These are phyloP conservation scores for Antechinus flavipes DNA, from an alignment of 2,113 vertebrate species.

Conservation along the genomic window DNA sequence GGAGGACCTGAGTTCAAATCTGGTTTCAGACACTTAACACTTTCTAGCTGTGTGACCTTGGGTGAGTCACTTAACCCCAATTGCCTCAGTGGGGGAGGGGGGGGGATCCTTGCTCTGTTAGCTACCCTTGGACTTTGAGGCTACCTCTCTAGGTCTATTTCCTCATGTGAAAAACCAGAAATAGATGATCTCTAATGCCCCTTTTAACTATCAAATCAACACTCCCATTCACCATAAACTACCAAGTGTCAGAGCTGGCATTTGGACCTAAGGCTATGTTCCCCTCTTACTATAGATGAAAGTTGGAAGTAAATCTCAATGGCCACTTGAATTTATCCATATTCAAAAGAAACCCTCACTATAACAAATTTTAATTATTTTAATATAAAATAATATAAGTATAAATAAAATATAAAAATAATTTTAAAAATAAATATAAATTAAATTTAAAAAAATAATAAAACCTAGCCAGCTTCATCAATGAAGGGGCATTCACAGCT, in stretches of 20 bases:
- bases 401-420: too few species aligned
- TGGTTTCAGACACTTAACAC: too few species aligned
- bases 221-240: neutral
- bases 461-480: neutral
- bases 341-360: neutral
- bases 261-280: neutral
- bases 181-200: neutral
- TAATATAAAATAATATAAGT: too few species aligned
- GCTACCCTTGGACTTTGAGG: neutral
- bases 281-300: neutral
- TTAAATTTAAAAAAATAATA: too few species aligned
- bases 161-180: neutral
- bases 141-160: neutral
- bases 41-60: too few species aligned
- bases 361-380: neutral
- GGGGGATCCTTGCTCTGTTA: neutral
- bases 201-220: neutral
- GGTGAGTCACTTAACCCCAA: too few species aligned
- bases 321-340: neutral
- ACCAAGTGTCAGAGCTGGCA: neutral
- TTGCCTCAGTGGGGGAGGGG: too few species aligned
- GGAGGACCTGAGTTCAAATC: too few species aligned
- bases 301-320: neutral
- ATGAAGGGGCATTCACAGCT: neutral
- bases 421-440: too few species aligned